Evolutionary conservation across 2,797 vertebrate genomes (phyloP).

Genomic region (Ceyx erithaca): DNA sequence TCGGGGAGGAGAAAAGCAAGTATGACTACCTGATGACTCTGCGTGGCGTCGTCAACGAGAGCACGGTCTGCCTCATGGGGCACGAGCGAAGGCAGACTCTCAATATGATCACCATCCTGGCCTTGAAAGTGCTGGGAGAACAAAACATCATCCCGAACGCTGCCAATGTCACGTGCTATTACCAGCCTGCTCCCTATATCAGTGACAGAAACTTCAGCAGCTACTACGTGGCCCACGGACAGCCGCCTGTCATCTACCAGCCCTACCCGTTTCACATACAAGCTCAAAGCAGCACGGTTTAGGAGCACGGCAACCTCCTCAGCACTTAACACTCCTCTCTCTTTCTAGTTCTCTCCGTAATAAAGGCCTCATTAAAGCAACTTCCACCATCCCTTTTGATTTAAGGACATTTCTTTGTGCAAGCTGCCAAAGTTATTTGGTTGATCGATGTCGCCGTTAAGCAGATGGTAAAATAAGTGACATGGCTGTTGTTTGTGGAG

Average conservation of each 20-base stretch:
- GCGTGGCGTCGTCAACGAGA: conserved; percentile 90
- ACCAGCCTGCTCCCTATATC: conserved; percentile 94
- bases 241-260: conserved; percentile 88
- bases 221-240: conserved; percentile 90
- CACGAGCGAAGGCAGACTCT: conserved; percentile 92
- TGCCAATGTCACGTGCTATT: conserved; percentile 93
- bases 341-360: conserved; percentile 23
- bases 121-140: conserved; percentile 93
- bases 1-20: conserved; percentile 96
- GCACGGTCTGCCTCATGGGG: conserved; percentile 96
- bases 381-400: conserved; percentile 64
- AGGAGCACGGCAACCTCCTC: conserved; percentile 37
- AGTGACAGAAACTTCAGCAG: conserved; percentile 88
- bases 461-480: neutral
- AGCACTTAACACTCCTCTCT: neutral
- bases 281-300: conserved; percentile 86
- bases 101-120: conserved; percentile 95
- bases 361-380: conserved; percentile 68
- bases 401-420: conserved; percentile 58
- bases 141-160: conserved; percentile 94
- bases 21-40: conserved; percentile 98
- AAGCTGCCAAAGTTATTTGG: conserved; percentile 55
- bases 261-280: conserved; percentile 88
- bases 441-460: neutral
- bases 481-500: neutral